phyloP scores from a whole-genome alignment of 2,113 vertebrate species.

The Petromus typicus region DNA sequence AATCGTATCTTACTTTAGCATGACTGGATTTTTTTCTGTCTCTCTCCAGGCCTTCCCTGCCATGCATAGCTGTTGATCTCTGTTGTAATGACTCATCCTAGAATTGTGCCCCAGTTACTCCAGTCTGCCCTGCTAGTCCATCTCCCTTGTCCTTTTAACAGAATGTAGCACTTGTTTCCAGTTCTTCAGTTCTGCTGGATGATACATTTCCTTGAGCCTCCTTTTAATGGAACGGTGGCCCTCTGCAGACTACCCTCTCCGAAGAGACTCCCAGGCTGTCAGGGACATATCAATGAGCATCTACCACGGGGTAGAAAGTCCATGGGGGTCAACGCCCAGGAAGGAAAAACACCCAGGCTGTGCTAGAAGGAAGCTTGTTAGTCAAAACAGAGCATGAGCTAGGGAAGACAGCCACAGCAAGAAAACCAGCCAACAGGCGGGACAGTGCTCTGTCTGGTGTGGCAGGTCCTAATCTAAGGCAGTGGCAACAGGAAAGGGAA shows the following conservation, averaged over 20 bases:
- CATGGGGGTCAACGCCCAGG: not conserved
- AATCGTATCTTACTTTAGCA: constrained; percentile 73
- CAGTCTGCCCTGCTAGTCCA: not conserved
- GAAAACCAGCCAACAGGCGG: not conserved
- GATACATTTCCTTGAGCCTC: not conserved
- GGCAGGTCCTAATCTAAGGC: not conserved
- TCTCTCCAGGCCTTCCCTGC: constrained; percentile 62
- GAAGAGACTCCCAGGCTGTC: not conserved
- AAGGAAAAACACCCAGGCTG: not conserved
- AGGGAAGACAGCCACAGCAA: not conserved
- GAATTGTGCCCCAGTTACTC: constrained; percentile 59
- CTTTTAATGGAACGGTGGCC: not conserved
- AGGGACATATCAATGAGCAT: not conserved
- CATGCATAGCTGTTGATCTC: constrained; percentile 47
- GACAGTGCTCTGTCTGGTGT: not conserved
- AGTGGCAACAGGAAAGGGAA: not conserved
- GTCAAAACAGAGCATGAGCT: not conserved
- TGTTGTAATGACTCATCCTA: constrained; percentile 80
- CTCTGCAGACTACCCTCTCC: not conserved
- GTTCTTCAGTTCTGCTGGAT: not conserved
- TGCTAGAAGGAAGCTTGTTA: not conserved
- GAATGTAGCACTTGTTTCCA: not conserved
- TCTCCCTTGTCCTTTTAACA: constrained; percentile 17
- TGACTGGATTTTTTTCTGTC: constrained; percentile 73
- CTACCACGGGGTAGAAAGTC: not conserved